Base-by-base conservation (phyloP, 2,797 vertebrate genomes). In the Cygnus olor region DNA sequence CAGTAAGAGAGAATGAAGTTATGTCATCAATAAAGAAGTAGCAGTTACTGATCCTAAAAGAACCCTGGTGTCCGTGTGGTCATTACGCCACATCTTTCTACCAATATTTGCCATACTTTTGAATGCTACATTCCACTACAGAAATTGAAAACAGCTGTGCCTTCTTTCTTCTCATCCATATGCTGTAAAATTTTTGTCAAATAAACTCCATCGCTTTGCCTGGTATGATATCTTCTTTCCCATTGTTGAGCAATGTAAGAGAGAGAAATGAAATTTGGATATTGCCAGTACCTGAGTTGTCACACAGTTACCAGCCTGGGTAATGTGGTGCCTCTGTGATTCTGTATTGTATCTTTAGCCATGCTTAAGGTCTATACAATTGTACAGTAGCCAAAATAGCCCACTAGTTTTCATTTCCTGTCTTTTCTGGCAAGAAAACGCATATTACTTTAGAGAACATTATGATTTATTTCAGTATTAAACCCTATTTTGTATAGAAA, bases 101-200 rank as follows among this genome's bases (percentile, higher is more conserved):
- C 88, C 60, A 77, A 64, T 2, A 7, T 89, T 93, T 93, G 71
- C 86, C 72, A 73, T 57, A 82, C 6, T 89, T 90, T 57, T 80
- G 36, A 87, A 90, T 60, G 53, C 17, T 91, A 57, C 86, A 81
- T 93, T 93, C 66, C 74, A 60, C n/a, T 73, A 64, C 42, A 92
- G 90, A 90, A 88, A 94, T 36, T 84, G 44, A 92, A 95, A 81
- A n/a, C 78, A 94, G 34, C 60, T 94, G 64, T 77, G 36, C 24
- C 78, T 80, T 86, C 80, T 90, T 96, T 86, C n/a, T 45, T 85
- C 40, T 89, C 65, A 78, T 21, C 53, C 49, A 77, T 88, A 64
- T 74, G 74, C 40, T 82, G n/a, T 60, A 44, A 85, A 87, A 68
- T 51, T 51, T 81, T 91, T 86, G 78, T 74, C 92, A 95, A 57